These are phyloP conservation scores for Hipposideros armiger DNA, from an alignment of 2,113 vertebrate genomes.

Conservation along the genomic window DNA sequence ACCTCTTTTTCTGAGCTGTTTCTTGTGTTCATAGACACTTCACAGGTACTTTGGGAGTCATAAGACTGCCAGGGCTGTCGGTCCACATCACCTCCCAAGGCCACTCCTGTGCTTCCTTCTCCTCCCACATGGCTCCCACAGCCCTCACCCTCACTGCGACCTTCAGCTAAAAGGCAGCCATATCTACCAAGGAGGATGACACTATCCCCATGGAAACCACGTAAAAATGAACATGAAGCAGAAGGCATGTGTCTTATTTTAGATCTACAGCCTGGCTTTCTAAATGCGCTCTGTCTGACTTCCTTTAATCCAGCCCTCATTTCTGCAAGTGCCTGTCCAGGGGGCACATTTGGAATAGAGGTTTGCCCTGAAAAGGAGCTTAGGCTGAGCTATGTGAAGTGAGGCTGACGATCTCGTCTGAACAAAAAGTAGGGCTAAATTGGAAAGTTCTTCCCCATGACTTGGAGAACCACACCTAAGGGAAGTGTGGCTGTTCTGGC, in stretches of 20 bases:
- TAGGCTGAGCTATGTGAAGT: not conserved
- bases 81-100: not conserved
- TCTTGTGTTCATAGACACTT: not conserved
- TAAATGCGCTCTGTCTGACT: not conserved
- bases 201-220: conserved; percentile 40
- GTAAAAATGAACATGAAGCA: conserved; percentile 35
- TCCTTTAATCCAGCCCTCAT: not conserved
- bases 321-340: not conserved
- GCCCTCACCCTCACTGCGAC: not conserved
- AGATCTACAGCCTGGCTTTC: not conserved
- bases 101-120: not conserved
- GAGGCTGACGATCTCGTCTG: not conserved
- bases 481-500: not conserved
- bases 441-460: not conserved
- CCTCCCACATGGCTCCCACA: not conserved
- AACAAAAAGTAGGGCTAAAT: not conserved
- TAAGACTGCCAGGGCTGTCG: not conserved
- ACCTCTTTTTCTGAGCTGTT: not conserved
- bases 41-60: not conserved
- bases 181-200: not conserved
- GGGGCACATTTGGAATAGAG: not conserved
- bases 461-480: not conserved
- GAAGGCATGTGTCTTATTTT: not conserved
- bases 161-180: not conserved
- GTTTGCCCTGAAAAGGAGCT: not conserved